These are phyloP conservation scores for Micropoecilia bifurca DNA, from an alignment of 2,797 vertebrate genomes.

Conservation along the genomic window DNA sequence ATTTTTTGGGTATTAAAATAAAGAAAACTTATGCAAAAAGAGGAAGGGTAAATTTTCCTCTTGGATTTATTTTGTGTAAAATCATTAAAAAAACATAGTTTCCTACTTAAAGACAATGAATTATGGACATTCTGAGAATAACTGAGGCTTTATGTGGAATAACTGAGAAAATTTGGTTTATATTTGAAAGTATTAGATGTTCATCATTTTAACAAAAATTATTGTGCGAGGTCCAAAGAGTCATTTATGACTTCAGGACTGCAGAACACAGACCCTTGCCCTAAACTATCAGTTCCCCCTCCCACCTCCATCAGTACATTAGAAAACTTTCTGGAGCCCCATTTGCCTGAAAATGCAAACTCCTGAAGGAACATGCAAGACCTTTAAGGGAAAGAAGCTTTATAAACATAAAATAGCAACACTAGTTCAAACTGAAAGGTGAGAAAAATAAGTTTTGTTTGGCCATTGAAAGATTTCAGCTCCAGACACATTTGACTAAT, in stretches of 20 bases:
- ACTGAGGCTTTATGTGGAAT: too few species aligned
- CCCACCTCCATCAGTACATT: background rate
- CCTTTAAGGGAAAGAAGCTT: too few species aligned
- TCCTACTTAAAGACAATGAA: background rate
- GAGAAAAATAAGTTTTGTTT: background rate
- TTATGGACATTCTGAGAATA: background rate
- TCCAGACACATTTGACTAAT: background rate
- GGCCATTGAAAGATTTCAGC: conserved; percentile 1
- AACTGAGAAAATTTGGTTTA: background rate
- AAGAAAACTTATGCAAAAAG: background rate
- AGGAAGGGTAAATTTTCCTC: background rate
- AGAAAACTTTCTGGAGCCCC: background rate
- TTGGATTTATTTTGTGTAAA: background rate
- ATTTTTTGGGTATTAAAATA: background rate
- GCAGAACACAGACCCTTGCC: background rate
- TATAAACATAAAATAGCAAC: background rate
- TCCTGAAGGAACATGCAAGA: background rate
- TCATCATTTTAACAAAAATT: background rate
- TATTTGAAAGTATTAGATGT: background rate
- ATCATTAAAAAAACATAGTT: background rate
- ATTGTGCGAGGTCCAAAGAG: background rate
- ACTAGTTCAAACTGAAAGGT: background rate
- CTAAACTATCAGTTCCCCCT: background rate
- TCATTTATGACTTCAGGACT: background rate
- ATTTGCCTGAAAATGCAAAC: background rate